These are phyloP conservation scores for Podarcis lilfordi DNA, from an alignment of 2,797 vertebrate species.

Conservation along the genomic window DNA sequence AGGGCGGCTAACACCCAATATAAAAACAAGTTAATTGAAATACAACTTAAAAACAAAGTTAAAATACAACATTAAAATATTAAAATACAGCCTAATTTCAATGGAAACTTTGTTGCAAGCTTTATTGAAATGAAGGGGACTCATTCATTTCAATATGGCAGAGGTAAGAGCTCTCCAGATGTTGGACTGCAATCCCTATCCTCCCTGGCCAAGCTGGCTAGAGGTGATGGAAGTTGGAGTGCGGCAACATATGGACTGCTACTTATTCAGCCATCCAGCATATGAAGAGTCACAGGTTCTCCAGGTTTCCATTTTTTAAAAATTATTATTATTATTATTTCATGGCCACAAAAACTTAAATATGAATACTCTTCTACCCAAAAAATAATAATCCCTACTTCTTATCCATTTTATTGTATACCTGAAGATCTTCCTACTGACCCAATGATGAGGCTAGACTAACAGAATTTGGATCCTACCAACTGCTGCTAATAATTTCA, in stretches of 20 bases:
- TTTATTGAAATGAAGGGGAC: not conserved
- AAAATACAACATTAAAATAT: too few relatives aligned
- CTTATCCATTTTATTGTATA: not conserved
- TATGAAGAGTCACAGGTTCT: not conserved
- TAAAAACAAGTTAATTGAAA: too few relatives aligned
- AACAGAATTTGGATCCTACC: not conserved
- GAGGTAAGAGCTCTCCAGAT: not conserved
- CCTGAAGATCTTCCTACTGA: not conserved
- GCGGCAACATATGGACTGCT: not conserved
- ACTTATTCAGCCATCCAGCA: too few relatives aligned
- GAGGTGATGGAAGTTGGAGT: not conserved
- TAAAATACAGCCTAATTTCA: too few relatives aligned
- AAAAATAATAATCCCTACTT: not conserved
- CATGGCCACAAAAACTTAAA: not conserved
- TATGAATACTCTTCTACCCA: not conserved
- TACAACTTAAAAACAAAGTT: too few relatives aligned
- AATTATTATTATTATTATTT: not conserved
- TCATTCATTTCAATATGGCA: not conserved
- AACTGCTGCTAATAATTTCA: constrained; percentile 32
- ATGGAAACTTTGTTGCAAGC: not conserved
- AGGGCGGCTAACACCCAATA: too few relatives aligned
- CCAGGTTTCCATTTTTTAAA: not conserved
- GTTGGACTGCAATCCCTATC: not conserved
- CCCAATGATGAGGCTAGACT: not conserved
- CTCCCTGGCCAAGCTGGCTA: not conserved